Conservation (phyloP, 2,888 invertebrate genomes). For the Allolobophora icterica region DNA sequence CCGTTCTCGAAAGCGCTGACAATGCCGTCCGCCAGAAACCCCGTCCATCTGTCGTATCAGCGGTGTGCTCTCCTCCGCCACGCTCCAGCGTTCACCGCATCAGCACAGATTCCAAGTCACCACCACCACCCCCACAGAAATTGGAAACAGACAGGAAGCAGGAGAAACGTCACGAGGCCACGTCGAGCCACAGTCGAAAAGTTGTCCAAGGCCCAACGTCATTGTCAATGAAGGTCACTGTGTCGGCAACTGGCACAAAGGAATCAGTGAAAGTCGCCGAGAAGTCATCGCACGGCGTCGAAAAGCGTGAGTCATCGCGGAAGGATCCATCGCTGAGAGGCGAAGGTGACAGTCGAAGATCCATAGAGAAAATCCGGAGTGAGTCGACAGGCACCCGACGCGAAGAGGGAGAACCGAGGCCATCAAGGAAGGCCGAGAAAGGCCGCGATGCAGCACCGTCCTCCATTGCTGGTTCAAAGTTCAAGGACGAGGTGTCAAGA, state of each 20-base stretch:
- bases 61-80: slow-evolving; percentile 2
- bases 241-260: not conserved
- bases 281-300: not conserved
- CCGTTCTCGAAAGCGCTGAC: not conserved
- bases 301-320: not conserved
- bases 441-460: not conserved
- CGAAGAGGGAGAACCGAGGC: not conserved
- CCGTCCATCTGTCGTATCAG: not conserved
- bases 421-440: not conserved
- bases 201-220: not conserved
- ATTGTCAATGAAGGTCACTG: not conserved
- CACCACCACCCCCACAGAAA: not conserved
- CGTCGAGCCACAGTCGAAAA: not conserved
- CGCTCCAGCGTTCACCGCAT: slow-evolving; percentile 21
- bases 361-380: not conserved
- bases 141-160: not conserved
- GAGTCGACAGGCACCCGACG: not conserved
- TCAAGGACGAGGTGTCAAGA: not conserved
- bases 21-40: slow-evolving; percentile 7
- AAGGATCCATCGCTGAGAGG: not conserved
- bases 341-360: not conserved
- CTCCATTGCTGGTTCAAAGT: not conserved
- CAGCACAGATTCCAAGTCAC: not conserved
- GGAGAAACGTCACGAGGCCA: not conserved
- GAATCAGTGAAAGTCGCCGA: not conserved